Evolutionary conservation across 2,797 vertebrate genomes (phyloP).

Genomic region (Tinamus major): DNA sequence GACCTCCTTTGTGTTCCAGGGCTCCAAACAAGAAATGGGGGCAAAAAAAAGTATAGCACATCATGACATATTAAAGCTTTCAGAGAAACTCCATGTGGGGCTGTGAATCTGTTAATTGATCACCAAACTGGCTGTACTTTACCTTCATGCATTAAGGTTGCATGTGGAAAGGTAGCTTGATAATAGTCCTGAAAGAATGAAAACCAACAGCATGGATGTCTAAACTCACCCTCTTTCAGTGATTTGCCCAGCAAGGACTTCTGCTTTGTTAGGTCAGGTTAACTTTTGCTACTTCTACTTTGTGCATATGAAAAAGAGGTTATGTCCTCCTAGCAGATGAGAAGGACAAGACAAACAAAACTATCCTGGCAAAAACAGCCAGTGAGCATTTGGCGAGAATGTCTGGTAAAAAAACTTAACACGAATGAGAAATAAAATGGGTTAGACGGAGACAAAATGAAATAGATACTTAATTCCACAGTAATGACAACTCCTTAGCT

Average conservation of each 20-base stretch:
- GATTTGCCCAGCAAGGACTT: not conserved
- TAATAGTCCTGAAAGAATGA: not conserved
- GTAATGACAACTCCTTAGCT: not conserved
- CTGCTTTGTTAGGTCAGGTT: not conserved
- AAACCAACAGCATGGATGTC: not conserved
- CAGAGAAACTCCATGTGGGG: conserved; percentile 27
- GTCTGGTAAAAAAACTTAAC: not conserved
- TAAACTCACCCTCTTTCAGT: not conserved
- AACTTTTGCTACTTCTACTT: not conserved
- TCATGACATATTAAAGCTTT: not conserved
- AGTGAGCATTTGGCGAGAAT: not conserved
- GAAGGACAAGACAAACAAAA: not conserved
- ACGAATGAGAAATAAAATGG: not conserved
- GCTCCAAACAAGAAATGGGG: not conserved
- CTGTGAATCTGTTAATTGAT: conserved; percentile 40
- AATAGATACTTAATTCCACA: not conserved
- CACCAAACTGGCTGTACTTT: conserved; percentile 26
- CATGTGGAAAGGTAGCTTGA: not conserved
- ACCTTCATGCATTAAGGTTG: not conserved
- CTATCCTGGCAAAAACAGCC: not conserved
- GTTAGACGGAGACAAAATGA: not conserved
- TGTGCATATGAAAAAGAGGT: not conserved
- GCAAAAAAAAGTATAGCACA: not conserved
- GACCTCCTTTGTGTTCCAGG: conserved; percentile 40
- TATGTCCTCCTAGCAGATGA: not conserved